These are phyloP conservation scores for Puma concolor DNA, from an alignment of 2,113 vertebrate genomes.

Conservation along the genomic window DNA sequence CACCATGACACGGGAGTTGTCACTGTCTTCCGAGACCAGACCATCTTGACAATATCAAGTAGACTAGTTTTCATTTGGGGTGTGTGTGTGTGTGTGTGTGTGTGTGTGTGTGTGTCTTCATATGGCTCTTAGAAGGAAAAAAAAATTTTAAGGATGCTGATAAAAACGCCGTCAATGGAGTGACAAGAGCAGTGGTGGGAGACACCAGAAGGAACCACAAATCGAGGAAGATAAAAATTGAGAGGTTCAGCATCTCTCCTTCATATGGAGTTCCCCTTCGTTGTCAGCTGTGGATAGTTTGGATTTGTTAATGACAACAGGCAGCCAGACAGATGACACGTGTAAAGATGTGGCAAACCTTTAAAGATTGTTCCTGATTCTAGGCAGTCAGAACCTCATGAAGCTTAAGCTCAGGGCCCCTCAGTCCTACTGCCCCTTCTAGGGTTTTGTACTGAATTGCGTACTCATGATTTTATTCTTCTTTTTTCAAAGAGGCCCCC, in stretches of 20 bases:
- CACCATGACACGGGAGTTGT: neutral
- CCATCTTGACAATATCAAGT: neutral
- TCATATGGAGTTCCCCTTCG: fast-evolving
- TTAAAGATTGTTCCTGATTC: neutral
- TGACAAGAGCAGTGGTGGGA: neutral
- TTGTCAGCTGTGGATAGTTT: neutral
- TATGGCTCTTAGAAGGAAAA: neutral
- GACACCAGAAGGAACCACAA: neutral
- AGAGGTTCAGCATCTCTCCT: neutral
- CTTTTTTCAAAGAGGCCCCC: neutral
- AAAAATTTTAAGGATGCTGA: neutral
- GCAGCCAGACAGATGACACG: neutral
- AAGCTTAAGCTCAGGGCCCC: neutral
- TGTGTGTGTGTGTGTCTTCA: neutral
- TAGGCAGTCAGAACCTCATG: neutral
- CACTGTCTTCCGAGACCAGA: neutral
- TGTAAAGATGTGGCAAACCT: neutral
- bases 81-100: neutral
- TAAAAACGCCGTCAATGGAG: neutral
- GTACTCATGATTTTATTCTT: neutral
- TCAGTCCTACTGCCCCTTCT: neutral
- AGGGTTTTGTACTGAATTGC: neutral
- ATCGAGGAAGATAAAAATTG: neutral
- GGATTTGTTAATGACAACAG: neutral
- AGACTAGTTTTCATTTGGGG: neutral